Conservation (phyloP, 2,888 invertebrate species). For the Odontomyia ornata region DNA sequence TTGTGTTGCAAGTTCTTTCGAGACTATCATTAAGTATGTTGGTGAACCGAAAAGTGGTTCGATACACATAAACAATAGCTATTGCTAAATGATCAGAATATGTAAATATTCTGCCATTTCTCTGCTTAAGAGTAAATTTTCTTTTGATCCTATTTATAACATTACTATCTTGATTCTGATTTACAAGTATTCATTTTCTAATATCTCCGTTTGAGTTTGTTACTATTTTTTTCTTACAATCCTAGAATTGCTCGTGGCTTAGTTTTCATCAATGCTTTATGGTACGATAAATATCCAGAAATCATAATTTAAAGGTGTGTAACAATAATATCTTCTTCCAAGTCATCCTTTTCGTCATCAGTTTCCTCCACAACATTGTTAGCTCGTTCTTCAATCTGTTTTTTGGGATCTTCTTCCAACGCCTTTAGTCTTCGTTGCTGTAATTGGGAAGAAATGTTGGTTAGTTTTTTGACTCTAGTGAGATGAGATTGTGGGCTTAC, state of each 20-base stretch:
- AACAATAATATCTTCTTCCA: constrained; percentile 87
- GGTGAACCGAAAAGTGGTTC: background rate
- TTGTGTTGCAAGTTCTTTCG: constrained; percentile 26
- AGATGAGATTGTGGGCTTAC: constrained; percentile 60
- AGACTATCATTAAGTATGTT: constrained; percentile 7
- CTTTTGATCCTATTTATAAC: constrained; percentile 23
- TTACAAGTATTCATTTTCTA: constrained; percentile 8
- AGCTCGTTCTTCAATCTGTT: constrained; percentile 58
- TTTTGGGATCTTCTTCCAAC: constrained; percentile 71
- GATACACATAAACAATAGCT: background rate
- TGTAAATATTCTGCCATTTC: background rate
- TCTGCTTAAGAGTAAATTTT: background rate
- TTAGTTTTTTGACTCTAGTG: background rate
- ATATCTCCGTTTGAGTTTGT: constrained; percentile 28
- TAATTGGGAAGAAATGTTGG: background rate
- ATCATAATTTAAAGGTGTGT: constrained; percentile 78
- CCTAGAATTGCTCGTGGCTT: constrained; percentile 32
- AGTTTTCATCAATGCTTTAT: background rate
- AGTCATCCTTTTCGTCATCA: constrained; percentile 86
- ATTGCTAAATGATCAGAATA: background rate
- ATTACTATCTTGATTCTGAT: constrained; percentile 7
- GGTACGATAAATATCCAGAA: background rate
- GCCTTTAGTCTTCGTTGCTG: constrained; percentile 77
- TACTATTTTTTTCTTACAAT: background rate
- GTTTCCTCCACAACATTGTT: constrained; percentile 74